These are phyloP conservation scores for Eristalinus aeneus DNA, from an alignment of 2,888 invertebrate species.

Conservation along the genomic window DNA sequence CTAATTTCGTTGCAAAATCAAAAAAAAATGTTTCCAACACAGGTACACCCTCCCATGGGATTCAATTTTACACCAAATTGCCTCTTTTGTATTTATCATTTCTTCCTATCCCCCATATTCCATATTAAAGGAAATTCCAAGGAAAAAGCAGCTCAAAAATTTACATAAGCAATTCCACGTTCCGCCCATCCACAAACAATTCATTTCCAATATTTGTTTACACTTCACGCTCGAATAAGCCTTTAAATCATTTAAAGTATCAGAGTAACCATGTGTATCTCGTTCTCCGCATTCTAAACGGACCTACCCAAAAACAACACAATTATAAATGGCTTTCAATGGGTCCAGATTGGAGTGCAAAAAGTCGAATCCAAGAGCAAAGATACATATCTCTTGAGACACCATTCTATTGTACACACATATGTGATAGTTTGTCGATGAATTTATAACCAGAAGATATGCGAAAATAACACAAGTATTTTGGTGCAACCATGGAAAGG, in stretches of 20 bases:
- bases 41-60: too few relatives aligned
- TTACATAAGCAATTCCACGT: not conserved
- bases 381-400: not conserved
- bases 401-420: constrained; percentile 8
- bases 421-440: constrained; percentile 18
- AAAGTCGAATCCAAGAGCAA: not conserved
- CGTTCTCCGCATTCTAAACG: not conserved
- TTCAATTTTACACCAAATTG: too few relatives aligned
- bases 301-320: constrained; percentile 1
- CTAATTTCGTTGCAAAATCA: too few relatives aligned
- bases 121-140: not conserved
- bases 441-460: not conserved
- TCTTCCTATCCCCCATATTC: not conserved
- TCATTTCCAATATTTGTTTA: not conserved
- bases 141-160: not conserved
- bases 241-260: not conserved
- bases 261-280: not conserved
- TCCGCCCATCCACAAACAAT: not conserved
- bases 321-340: constrained; percentile 36
- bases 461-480: not conserved
- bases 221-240: not conserved
- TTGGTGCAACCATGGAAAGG: constrained; percentile 9
- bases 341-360: not conserved
- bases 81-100: not conserved
- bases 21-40: too few relatives aligned